Conservation (phyloP, 2,113 vertebrate genomes). For the Steatornis caripensis region DNA sequence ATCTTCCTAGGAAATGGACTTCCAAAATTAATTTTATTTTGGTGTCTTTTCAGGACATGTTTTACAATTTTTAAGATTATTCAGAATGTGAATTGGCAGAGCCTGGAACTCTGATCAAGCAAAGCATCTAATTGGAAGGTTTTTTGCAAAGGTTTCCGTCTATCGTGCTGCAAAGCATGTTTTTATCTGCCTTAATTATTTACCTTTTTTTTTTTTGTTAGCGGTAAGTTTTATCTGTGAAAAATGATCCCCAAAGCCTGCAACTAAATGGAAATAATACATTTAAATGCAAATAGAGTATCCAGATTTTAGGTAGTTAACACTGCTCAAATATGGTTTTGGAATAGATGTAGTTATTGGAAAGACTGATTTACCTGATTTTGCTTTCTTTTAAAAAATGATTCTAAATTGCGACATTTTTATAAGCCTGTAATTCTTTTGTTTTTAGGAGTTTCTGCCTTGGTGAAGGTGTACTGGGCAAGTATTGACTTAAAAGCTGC, state of each 20-base stretch:
- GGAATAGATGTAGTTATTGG: not conserved
- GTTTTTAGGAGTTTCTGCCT: constrained; percentile 36
- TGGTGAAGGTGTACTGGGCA: constrained; percentile 7
- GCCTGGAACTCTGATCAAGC: not conserved
- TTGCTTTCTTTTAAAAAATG: not conserved
- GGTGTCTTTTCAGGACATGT: not conserved
- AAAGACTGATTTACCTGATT: not conserved
- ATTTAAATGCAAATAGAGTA: not conserved
- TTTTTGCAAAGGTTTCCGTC: not conserved
- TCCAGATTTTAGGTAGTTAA: not conserved
- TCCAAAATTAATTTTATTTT: not conserved
- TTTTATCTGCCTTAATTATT: not conserved
- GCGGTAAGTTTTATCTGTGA: not conserved
- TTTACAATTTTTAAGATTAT: not conserved
- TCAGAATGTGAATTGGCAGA: not conserved
- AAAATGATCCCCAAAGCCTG: not conserved
- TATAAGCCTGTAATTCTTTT: not conserved
- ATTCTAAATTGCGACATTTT: not conserved
- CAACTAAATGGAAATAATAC: not conserved
- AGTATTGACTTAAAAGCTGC: not conserved
- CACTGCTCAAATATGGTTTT: not conserved
- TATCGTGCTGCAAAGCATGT: not conserved
- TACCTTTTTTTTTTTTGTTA: not conserved
- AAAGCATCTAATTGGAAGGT: not conserved
- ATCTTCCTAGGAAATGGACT: not conserved